Base-by-base conservation (phyloP, 2,797 vertebrate genomes). In the Loris lydekkerianus region DNA sequence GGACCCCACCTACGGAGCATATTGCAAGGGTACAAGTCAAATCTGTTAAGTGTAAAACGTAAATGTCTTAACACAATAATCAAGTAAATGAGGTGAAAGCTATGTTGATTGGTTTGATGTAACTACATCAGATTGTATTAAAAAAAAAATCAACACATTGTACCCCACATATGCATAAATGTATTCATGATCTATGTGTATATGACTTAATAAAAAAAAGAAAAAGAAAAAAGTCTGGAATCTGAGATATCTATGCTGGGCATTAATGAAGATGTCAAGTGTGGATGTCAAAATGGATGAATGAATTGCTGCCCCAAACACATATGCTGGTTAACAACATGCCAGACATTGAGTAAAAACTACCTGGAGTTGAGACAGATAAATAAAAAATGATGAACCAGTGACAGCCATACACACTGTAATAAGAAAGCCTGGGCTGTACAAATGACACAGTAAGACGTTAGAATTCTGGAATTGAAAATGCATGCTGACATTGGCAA, bases 231-330 rank as follows among this genome's bases (percentile, higher is more conserved):
- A 46, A 46, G 9, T 46, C 31, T 83, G 69, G 34, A 97, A 94
- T 96, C 67, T 93, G 75, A 89, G 70, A 96, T 91, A 56, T 87
- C 61, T 43, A 23, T 94, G 78, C 93, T 67, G 93, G 95, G 97
- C 96, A 97, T 83, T 97, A 96, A 97, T 97, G 84, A 97, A 98
- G 97, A 97, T 95, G 53, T 98, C 89, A 97, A 84, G 96, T 96
- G 93, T 60, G n/a, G 72, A 72, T 92, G 94, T 98, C 97, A 96
- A 97, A 97, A 97, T 9, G 83, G 53, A 97, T 96, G 46, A 98
- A 97, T 94, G 86, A 98, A 97, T 40, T 96, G 63, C 93, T 93
- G 72, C 70, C 93, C 91, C 89, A 96, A 86, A 97, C 92, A 92
- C 85, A 97, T 91, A 96, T 88, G 78, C 60, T 93, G 80, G 81